A percentile compares a stretch with the other conserved stretches of the same genome.
Conservation (phyloP, 2,888 invertebrate species). For the Aradus depressus region DNA sequence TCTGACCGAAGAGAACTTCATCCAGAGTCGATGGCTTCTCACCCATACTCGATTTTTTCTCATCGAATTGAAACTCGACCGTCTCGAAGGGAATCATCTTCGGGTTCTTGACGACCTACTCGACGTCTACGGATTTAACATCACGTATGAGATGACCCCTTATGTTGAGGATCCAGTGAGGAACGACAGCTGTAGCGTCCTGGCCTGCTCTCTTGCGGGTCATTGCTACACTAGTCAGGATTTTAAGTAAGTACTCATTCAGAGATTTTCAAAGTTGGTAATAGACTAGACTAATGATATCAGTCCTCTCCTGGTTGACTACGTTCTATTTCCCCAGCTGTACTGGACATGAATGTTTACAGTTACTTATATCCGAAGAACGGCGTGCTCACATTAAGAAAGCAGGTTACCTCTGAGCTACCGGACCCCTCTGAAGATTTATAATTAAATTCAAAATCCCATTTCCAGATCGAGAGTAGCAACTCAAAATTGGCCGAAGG, state of each 20-base stretch:
- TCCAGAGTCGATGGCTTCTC: conserved; percentile 45
- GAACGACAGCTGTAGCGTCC: conserved; percentile 51
- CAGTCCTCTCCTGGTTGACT: no score
- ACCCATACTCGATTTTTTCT: conserved; percentile 64
- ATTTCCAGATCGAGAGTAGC: no score
- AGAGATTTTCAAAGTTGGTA: no score
- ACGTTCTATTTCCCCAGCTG: no score
- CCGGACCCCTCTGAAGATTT: no score
- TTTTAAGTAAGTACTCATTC: conserved; percentile 65
- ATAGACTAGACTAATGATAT: no score
- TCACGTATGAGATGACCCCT: conserved; percentile 73
- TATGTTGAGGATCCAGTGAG: conserved; percentile 33
- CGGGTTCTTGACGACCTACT: conserved; percentile 68
- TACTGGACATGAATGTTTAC: no score
- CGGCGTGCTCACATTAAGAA: no score
- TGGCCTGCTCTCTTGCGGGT: conserved; percentile 74
- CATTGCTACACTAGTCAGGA: conserved; percentile 62
- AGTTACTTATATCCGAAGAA: no score
- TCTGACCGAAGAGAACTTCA: conserved; percentile 63
- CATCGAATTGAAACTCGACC: conserved; percentile 59
- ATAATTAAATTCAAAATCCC: no score
- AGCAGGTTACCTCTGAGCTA: no score
- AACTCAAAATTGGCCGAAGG: no score
- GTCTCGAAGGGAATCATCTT: conserved; percentile 69
- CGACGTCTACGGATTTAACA: conserved; percentile 83